phyloP scores from a whole-genome alignment of 1,140 invertebrate genomes.

The Ephestia elutella region DNA sequence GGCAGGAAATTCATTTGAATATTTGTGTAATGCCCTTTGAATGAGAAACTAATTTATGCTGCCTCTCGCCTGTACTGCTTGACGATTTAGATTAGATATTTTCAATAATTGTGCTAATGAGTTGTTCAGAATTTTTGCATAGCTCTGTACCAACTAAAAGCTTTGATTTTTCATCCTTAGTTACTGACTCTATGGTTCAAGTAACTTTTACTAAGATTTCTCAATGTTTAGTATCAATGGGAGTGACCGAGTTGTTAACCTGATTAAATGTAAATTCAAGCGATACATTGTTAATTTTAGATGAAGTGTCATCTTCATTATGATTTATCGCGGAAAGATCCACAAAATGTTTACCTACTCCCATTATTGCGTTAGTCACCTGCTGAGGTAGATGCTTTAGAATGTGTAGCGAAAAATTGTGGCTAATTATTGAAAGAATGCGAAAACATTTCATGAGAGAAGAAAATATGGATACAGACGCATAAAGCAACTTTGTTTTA shows the following conservation, averaged over 20 bases:
- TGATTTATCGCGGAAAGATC: not conserved
- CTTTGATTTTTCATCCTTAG: not conserved
- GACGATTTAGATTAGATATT: not conserved
- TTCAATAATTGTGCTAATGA: too few species aligned
- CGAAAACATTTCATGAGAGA: too few species aligned
- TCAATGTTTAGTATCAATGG: not conserved
- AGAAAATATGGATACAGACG: too few species aligned
- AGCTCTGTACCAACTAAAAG: not conserved
- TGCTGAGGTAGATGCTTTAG: not conserved
- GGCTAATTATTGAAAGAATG: too few species aligned
- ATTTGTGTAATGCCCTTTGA: slow-evolving; percentile 7
- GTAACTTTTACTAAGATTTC: not conserved
- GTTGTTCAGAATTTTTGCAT: too few species aligned
- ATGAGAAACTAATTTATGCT: not conserved
- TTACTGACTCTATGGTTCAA: not conserved
- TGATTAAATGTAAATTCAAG: not conserved
- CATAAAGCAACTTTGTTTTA: too few species aligned
- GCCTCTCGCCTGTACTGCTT: not conserved
- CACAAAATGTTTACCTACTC: not conserved
- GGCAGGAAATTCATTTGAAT: slow-evolving; percentile 16
- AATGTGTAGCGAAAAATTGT: not conserved
- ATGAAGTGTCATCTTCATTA: not conserved
- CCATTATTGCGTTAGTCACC: not conserved
- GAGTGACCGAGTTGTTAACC: not conserved
- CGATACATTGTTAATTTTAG: not conserved